phyloP scores from a whole-genome alignment of 1,140 invertebrate species.

The Coptotermes formosanus region DNA sequence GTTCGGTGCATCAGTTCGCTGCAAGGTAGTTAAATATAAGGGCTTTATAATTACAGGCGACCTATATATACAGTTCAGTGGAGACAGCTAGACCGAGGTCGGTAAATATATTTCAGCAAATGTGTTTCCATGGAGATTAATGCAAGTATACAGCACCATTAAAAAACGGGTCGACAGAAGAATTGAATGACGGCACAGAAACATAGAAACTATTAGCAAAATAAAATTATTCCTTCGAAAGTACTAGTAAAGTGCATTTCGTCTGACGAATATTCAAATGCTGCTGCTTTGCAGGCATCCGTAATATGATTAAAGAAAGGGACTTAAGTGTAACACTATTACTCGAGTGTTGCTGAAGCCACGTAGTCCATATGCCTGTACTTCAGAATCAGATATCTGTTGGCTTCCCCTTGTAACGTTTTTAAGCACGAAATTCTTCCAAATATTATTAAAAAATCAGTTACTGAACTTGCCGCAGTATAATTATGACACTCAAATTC shows the following conservation, averaged over 20 bases:
- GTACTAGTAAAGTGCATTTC: neutral
- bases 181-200: neutral
- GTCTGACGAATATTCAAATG: slow-evolving; percentile 1
- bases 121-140: slow-evolving; percentile 1
- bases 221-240: neutral
- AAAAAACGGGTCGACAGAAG: neutral
- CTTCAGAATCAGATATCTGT: too few relatives aligned
- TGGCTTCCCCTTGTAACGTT: too few relatives aligned
- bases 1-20: neutral
- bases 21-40: neutral
- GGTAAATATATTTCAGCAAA: neutral
- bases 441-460: too few relatives aligned
- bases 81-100: neutral
- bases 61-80: neutral
- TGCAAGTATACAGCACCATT: neutral
- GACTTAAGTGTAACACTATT: neutral
- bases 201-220: neutral
- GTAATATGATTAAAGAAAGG: neutral
- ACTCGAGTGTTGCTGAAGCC: neutral
- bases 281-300: neutral
- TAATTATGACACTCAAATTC: too few relatives aligned
- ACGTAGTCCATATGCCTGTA: too few relatives aligned
- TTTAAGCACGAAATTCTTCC: too few relatives aligned
- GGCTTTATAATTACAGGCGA: neutral
- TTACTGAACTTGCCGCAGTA: too few relatives aligned